These are phyloP conservation scores for Aricia agestis DNA, from an alignment of 1,140 invertebrate genomes.

Conservation along the genomic window DNA sequence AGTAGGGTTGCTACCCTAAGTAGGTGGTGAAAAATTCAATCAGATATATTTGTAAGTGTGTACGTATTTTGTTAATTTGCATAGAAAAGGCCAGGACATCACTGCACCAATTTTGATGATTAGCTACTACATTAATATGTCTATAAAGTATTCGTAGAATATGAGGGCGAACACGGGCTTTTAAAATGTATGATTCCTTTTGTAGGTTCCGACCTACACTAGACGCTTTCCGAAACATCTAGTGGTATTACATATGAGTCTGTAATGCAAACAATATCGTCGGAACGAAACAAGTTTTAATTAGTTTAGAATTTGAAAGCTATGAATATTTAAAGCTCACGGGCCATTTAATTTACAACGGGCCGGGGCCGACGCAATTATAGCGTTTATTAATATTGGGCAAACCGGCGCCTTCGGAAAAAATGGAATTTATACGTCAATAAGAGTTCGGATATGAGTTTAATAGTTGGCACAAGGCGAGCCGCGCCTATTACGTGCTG, in stretches of 20 bases:
- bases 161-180: too few species aligned
- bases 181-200: too few species aligned
- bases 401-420: conserved; percentile 66
- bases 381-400: conserved; percentile 66
- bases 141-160: too few species aligned
- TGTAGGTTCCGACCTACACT: too few species aligned
- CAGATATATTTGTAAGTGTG: too few species aligned
- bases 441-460: conserved; percentile 67
- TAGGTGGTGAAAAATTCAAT: too few species aligned
- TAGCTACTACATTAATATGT: too few species aligned
- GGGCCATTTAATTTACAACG: conserved; percentile 66
- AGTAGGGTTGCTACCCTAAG: too few species aligned
- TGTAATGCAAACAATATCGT: conserved; percentile 39
- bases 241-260: neutral
- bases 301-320: conserved; percentile 68
- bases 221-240: neutral
- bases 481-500: conserved; percentile 63
- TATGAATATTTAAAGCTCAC: conserved; percentile 67
- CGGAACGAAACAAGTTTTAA: conserved; percentile 52
- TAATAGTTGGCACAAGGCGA: conserved; percentile 66
- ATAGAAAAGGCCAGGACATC: too few species aligned
- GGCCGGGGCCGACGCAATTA: conserved; percentile 54
- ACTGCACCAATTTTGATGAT: too few species aligned
- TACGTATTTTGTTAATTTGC: too few species aligned
- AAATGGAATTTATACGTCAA: conserved; percentile 68